phyloP scores from a whole-genome alignment of 2,113 vertebrate species.

The Tetrax tetrax region DNA sequence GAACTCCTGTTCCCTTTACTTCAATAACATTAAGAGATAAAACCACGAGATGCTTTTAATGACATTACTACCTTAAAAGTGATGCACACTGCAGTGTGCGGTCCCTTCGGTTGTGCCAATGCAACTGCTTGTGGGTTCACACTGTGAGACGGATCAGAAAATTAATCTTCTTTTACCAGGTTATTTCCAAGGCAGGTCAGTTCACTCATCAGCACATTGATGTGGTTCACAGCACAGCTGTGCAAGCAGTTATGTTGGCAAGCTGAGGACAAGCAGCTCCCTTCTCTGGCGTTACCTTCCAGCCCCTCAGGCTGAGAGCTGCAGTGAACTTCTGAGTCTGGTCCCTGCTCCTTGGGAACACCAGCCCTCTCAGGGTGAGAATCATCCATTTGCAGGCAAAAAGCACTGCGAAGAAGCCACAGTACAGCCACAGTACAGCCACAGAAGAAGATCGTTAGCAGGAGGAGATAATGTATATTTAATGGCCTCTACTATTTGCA shows the following conservation, averaged over 20 bases:
- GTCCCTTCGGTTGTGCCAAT: accelerated
- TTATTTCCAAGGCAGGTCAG: neutral
- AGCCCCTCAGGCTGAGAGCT: neutral
- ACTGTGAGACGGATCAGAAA: neutral
- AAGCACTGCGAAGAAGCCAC: neutral
- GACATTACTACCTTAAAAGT: neutral
- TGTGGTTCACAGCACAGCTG: neutral
- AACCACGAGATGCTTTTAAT: neutral
- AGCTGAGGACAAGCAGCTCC: neutral
- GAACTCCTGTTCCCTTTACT: neutral
- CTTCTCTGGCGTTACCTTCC: neutral
- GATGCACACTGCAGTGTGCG: accelerated
- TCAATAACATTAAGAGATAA: neutral
- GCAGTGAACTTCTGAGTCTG: neutral
- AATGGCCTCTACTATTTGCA: slow-evolving; percentile 21
- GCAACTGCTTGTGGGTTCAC: neutral
- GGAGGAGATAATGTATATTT: slow-evolving; percentile 19
- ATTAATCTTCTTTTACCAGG: neutral
- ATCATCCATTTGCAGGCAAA: neutral
- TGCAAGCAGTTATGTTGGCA: neutral
- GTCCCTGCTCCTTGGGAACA: neutral
- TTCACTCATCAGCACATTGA: neutral
- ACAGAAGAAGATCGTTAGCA: neutral
- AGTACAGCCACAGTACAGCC: neutral
- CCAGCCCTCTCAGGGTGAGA: accelerated